Evolutionary conservation across 92 coral and sea anemone genomes (phyloP).

Genomic region (Paramuricea clavata): DNA sequence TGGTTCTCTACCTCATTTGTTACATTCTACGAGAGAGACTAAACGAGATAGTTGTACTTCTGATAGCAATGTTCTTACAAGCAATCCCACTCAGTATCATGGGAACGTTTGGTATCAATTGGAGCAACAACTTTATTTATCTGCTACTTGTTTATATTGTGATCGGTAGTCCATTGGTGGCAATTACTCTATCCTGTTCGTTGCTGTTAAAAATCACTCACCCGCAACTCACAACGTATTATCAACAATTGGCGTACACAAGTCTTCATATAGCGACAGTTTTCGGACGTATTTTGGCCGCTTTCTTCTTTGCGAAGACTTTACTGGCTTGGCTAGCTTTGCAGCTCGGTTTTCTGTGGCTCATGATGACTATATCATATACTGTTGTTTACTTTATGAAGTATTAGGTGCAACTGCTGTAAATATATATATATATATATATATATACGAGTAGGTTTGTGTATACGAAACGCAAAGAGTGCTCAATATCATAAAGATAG

Average conservation of each 20-base stretch:
- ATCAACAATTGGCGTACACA: slow-evolving; percentile 13
- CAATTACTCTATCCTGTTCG: not conserved
- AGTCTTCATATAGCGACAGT: not conserved
- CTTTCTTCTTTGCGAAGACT: not conserved
- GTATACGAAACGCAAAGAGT: no score
- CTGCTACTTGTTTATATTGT: not conserved
- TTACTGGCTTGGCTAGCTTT: not conserved
- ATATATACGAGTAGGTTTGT: no score
- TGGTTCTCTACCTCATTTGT: not conserved
- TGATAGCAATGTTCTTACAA: not conserved
- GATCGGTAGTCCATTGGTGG: not conserved
- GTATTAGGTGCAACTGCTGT: not conserved
- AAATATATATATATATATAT: not conserved
- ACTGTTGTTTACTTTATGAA: slow-evolving; percentile 14
- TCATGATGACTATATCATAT: not conserved
- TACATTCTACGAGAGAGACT: not conserved
- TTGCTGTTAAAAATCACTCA: not conserved
- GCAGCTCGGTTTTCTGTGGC: slow-evolving; percentile 11
- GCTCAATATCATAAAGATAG: no score
- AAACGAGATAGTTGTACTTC: not conserved
- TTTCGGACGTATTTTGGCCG: not conserved
- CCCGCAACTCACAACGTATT: not conserved
- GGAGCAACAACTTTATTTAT: not conserved
- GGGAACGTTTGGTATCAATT: not conserved
- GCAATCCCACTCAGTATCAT: not conserved